A percentile compares a stretch with the other conserved stretches of the same genome.
Conservation (phyloP, 2,113 vertebrate species). For the Protobothrops mucrosquamatus region DNA sequence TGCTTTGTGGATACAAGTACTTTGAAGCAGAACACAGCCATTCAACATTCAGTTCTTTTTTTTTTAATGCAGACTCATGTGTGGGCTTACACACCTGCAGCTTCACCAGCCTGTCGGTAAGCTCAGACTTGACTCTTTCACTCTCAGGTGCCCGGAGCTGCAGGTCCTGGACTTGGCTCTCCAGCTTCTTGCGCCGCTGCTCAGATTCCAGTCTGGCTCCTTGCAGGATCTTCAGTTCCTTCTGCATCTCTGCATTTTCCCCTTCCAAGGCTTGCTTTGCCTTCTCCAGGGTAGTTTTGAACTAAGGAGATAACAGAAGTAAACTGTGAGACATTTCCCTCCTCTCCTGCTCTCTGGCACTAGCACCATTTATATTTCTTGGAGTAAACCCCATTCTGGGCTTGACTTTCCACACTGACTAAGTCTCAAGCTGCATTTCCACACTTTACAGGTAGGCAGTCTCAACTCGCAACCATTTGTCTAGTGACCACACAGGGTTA, state of each 20-base stretch:
- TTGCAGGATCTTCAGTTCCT: conserved; percentile 79
- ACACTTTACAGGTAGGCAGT: background rate
- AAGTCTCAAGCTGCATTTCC: background rate
- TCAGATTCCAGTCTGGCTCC: conserved; percentile 78
- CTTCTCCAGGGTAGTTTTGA: conserved; percentile 82
- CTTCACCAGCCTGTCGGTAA: conserved; percentile 75
- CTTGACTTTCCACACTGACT: background rate
- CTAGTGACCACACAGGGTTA: too few relatives aligned
- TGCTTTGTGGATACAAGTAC: background rate
- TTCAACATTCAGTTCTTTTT: background rate
- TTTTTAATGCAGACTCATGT: background rate
- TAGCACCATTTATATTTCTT: background rate
- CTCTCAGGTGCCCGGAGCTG: conserved; percentile 73
- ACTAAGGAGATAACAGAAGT: conserved; percentile 14
- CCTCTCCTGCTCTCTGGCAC: background rate
- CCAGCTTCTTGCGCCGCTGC: conserved; percentile 78
- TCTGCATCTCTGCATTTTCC: conserved; percentile 71
- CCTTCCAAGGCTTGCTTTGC: conserved; percentile 73
- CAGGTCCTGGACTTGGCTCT: conserved; percentile 80
- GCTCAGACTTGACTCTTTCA: conserved; percentile 76
- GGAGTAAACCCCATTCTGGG: background rate
- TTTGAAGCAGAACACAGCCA: background rate
- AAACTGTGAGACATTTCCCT: background rate
- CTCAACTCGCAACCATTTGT: background rate
- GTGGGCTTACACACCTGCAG: conserved; percentile 67